Conservation (phyloP, 37 sponge, comb jelly and placozoan genomes). For the Axinella damicornis region DNA sequence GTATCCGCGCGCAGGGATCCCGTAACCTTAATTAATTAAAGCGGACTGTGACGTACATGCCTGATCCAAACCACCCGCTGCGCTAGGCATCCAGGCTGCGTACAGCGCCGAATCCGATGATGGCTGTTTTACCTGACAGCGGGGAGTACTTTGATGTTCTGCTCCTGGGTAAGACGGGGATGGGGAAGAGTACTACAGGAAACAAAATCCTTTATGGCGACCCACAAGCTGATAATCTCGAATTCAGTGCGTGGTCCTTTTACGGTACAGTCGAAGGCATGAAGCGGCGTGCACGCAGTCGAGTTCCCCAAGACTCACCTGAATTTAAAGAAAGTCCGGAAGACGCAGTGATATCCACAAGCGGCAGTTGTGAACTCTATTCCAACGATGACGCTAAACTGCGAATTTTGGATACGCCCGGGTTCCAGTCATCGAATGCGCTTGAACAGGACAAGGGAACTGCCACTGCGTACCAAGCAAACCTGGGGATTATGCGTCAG, state of each 20-base stretch:
- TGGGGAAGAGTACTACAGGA: conserved; percentile 48
- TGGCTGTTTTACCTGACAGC: no score
- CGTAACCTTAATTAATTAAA: no score
- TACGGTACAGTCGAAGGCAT: no score
- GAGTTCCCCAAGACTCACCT: background rate
- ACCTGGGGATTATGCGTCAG: background rate
- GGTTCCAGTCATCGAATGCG: background rate
- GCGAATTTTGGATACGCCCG: conserved; percentile 33
- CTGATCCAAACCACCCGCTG: no score
- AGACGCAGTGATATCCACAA: background rate
- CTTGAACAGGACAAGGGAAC: background rate
- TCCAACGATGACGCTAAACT: conserved; percentile 24
- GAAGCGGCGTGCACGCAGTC: no score
- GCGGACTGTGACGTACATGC: no score
- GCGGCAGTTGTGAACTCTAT: background rate
- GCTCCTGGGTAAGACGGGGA: conserved; percentile 23
- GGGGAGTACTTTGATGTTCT: conserved; percentile 21
- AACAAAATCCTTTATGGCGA: conserved; percentile 14
- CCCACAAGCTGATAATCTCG: no score
- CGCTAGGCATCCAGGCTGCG: no score
- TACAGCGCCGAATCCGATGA: no score
- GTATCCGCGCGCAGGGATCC: no score
- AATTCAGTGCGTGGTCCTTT: no score
- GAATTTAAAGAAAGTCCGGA: background rate
- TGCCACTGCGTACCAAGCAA: background rate